Evolutionary conservation across 1,140 invertebrate genomes (phyloP), one percentile per base, ranked within the genome.

Genomic region (Drosophila suzukii): DNA sequence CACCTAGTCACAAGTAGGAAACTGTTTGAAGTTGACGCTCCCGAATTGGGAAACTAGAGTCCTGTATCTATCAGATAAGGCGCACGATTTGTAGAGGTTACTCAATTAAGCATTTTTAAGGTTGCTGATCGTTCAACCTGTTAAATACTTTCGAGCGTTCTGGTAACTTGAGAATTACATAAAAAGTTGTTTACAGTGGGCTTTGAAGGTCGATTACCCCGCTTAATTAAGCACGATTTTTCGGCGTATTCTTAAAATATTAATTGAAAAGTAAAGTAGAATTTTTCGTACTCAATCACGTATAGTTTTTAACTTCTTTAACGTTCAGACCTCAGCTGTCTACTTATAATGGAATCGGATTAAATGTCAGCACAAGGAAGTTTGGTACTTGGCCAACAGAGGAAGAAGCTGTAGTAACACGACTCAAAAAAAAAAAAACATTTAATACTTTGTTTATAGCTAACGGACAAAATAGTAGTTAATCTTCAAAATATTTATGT

Each of bases 151-250:
- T 15, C 10, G 4, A 62, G 39, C 3, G n/a, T 49, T 30, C 32
- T 11, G 15, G 27, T 34, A 34, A 11, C 7, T 32, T 32, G 8
- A 32, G 49, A 50, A 11, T 12, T 32, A 32, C n/a, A 15, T 15
- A 11, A 50, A 50, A 17, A n/a, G n/a, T 34, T 43, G 15, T 41
- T 44, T 32, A 49, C 51, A 71, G 67, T 49, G 51, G 20, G 27
- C 27, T 6, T 6, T 57, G 34, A 71, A 71, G 53, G 67, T 58
- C 36, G 27, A 49, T 39, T 70, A 49, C 65, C 44, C 30, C 46
- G 20, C n/a, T 17, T 65, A 49, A 56, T 56, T 39, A 56, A 30
- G 63, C 17, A 34, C 27, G 47, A 63, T 20, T 61, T 30, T 11
- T 3, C 20, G 32, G n/a, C 39, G 43, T 43, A 6, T 44, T 24